Conservation (phyloP, 2,797 vertebrate genomes). For the Macrochelys suwanniensis region DNA sequence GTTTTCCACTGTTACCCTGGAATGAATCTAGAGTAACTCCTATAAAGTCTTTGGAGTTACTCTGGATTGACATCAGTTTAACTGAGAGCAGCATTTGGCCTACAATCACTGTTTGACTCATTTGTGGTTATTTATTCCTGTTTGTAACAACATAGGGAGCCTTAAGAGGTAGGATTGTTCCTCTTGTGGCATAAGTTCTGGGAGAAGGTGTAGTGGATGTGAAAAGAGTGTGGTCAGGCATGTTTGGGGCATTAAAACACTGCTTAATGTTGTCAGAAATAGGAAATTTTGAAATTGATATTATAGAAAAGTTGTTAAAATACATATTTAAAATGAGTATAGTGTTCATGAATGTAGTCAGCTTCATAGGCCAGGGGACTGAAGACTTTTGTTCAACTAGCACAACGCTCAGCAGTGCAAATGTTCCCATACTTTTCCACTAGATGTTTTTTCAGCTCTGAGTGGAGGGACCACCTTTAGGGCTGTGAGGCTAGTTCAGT, state of each 20-base stretch:
- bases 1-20: neutral
- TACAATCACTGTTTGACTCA: constrained; percentile 1
- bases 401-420: neutral
- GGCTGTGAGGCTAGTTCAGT: neutral
- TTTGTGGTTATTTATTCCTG: neutral
- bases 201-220: neutral
- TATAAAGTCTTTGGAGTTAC: neutral
- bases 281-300: neutral
- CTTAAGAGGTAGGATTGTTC: neutral
- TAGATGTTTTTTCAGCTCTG: neutral
- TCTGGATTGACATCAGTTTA: neutral
- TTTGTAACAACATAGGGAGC: neutral
- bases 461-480: fast-evolving
- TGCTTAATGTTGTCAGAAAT: constrained; percentile 40
- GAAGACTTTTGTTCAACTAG: neutral
- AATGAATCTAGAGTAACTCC: neutral
- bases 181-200: fast-evolving
- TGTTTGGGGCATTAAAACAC: neutral
- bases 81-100: neutral
- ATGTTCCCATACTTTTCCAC: neutral
- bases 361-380: neutral
- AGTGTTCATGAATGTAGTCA: neutral
- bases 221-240: neutral
- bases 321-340: neutral
- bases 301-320: neutral